Conservation (phyloP, 2,113 vertebrate genomes). For the Ondatra zibethicus region DNA sequence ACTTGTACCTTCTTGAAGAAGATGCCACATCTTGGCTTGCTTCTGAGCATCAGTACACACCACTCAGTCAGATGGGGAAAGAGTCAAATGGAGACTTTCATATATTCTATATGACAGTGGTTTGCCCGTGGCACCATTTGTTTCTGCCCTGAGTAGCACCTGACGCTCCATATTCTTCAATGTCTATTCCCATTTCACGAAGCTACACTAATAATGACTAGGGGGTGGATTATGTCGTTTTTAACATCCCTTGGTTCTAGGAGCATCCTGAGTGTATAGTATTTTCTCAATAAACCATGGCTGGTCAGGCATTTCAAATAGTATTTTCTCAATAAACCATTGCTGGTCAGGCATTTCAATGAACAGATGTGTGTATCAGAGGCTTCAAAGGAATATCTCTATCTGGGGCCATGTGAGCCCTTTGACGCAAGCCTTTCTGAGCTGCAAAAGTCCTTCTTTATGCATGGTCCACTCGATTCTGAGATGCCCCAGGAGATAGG, state of each 20-base stretch:
- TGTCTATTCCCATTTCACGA: not conserved
- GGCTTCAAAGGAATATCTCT: not conserved
- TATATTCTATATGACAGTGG: fast-evolving
- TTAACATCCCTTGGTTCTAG: not conserved
- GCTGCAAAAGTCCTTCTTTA: not conserved
- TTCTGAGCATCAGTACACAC: fast-evolving
- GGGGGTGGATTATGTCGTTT: not conserved
- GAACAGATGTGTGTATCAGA: not conserved
- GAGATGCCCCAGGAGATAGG: not conserved
- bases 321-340: not conserved
- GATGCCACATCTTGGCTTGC: too few relatives aligned
- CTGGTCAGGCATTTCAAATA: not conserved
- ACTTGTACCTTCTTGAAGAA: not conserved
- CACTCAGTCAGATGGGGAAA: not conserved
- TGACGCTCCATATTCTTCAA: not conserved
- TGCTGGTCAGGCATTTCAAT: not conserved
- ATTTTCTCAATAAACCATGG: not conserved
- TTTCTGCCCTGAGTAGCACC: not conserved
- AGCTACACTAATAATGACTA: not conserved
- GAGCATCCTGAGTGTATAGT: not conserved
- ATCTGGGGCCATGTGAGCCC: too few relatives aligned
- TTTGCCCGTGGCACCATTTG: not conserved
- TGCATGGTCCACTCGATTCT: not conserved
- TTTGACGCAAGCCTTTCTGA: not conserved
- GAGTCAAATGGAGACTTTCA: not conserved